Evolutionary conservation across 2,888 invertebrate genomes (phyloP), one percentile per base, ranked within the genome.

Genomic region (Aphelenchoides bicaudatus): DNA sequence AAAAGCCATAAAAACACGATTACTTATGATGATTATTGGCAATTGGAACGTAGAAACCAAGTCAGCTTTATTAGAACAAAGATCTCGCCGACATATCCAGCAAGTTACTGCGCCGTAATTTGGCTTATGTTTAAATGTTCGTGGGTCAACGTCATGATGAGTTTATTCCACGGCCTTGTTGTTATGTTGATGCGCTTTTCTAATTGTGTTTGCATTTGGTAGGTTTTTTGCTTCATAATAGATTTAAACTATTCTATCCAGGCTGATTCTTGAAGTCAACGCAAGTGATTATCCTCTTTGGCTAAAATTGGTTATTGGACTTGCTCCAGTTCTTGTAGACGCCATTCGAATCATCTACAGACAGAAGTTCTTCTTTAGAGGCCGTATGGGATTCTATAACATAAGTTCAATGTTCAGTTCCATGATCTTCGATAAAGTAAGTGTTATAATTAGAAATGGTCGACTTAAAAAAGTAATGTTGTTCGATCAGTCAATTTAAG

Each of bases 341-440:
- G 25, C 27, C 48, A 16, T 47, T n/a, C 23, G 48, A 8, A 5
- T 28, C 16, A 6, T 47, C 16, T 10, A 4, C 5, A 29, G 8
- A 6, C 6, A 13, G 5, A 5, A 5, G 4, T 5, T 4, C 6
- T 4, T 16, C 23, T 5, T 21, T 10, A 4, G 29, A 6, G 48
- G 5, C 5, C 43, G 48, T 25, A 29, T 47, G n/a, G 30, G 60
- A 1, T 39, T 39, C 31, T 23, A 21, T 4, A 56, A 46, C 28
- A 34, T 61, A 27, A 59, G 61, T 2, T 29, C 53, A 3, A n/a
- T 47, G 13, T 25, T 61, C 1, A 56, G 28, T 13, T 25, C 25
- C n/a, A 19, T 34, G 3, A 56, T 61, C 16, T 63, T 62, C 27
- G 48, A 61, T 8, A 61, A 61, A 54, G 61, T 49, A 37, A 27